phyloP scores from a whole-genome alignment of 2,113 vertebrate genomes.

The Oryzias javanicus region DNA sequence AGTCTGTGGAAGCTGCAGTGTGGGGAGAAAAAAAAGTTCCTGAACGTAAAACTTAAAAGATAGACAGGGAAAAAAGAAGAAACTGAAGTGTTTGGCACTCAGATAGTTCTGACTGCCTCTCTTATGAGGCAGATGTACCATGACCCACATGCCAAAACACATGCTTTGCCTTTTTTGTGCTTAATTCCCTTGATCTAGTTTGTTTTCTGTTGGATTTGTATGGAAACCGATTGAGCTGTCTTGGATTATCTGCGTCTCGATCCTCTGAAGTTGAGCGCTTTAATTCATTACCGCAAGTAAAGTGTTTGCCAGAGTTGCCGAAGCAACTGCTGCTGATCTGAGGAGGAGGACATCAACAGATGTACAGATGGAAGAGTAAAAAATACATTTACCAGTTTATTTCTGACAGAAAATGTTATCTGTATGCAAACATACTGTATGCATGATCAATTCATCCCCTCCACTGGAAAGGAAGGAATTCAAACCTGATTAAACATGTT shows the following conservation, averaged over 20 bases:
- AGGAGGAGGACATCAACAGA: background rate
- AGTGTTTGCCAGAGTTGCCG: background rate
- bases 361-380: no score
- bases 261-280: conserved; percentile 3
- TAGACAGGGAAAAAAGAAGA: background rate
- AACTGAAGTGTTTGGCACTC: conserved; percentile 6
- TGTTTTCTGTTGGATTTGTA: conserved; percentile 24
- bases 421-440: background rate
- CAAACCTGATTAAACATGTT: background rate
- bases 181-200: conserved; percentile 17
- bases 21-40: conserved; percentile 1
- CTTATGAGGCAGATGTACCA: conserved; percentile 6
- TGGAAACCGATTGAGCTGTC: background rate
- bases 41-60: conserved; percentile 30
- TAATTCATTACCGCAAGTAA: background rate
- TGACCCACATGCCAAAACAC: conserved; percentile 7
- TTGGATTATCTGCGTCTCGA: conserved; percentile 12
- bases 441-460: background rate
- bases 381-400: background rate
- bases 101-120: conserved; percentile 5
- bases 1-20: conserved; percentile 12
- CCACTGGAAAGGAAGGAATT: background rate
- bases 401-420: background rate
- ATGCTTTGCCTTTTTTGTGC: conserved; percentile 4
- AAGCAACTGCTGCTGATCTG: background rate